These are phyloP conservation scores for Tupiocoris notatus DNA, from an alignment of 2,888 invertebrate genomes.

Conservation along the genomic window DNA sequence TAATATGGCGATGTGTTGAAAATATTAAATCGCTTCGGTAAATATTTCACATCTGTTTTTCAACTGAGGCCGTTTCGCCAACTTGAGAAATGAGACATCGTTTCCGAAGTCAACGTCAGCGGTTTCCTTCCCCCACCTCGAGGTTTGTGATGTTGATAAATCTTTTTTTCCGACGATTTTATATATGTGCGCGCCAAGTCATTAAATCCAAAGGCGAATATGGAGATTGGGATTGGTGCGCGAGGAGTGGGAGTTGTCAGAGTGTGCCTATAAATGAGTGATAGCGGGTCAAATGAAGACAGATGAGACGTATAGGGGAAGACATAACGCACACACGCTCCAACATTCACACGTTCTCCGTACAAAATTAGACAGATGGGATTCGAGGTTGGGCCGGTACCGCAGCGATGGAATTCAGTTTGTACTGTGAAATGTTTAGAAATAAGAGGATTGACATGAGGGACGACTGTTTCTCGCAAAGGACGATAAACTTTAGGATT, in stretches of 20 bases:
- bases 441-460: too few relatives aligned
- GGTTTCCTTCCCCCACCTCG: constrained; percentile 2
- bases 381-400: too few relatives aligned
- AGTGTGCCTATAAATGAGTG: constrained; percentile 43
- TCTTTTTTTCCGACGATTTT: constrained; percentile 21
- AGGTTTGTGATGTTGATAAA: constrained; percentile 35
- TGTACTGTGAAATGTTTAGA: too few relatives aligned
- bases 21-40: constrained; percentile 23
- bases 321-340: not conserved
- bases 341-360: not conserved
- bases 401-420: too few relatives aligned
- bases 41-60: constrained; percentile 24
- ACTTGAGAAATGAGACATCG: constrained; percentile 25
- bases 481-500: too few relatives aligned
- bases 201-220: constrained; percentile 15
- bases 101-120: constrained; percentile 27
- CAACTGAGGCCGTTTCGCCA: not conserved
- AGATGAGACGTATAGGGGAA: constrained; percentile 22
- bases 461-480: too few relatives aligned
- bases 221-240: constrained; percentile 21
- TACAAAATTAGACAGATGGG: not conserved
- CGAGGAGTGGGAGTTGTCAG: not conserved
- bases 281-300: constrained; percentile 44
- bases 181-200: constrained; percentile 29
- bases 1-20: constrained; percentile 18